Evolutionary conservation across 2,888 invertebrate species (phyloP).

Genomic region (Chrysina gloriosa): DNA sequence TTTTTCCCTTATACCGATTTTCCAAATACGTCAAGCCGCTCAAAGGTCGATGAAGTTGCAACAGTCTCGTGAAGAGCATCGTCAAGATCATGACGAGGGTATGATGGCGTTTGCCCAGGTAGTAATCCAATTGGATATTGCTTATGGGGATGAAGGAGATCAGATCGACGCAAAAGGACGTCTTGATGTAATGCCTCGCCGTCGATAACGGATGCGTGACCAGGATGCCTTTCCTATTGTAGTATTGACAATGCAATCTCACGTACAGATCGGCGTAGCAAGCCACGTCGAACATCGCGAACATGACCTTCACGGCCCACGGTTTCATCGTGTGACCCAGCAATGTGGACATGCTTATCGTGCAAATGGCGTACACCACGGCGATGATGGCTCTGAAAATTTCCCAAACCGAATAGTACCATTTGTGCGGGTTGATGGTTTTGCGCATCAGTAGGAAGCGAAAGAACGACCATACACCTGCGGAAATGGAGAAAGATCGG

Average conservation of each 20-base stretch:
- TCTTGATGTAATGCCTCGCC: constrained; percentile 48
- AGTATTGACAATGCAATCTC: constrained; percentile 51
- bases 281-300: background rate
- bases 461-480: constrained; percentile 41
- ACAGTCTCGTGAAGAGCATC: constrained; percentile 25
- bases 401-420: constrained; percentile 45
- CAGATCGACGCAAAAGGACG: constrained; percentile 43
- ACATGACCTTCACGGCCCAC: background rate
- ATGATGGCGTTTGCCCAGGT: constrained; percentile 26
- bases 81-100: background rate
- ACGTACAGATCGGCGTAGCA: constrained; percentile 44
- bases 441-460: constrained; percentile 40
- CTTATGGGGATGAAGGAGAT: constrained; percentile 29
- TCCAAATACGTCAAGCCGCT: constrained; percentile 43
- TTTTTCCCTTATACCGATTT: constrained; percentile 32
- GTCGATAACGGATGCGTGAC: constrained; percentile 50
- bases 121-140: constrained; percentile 12
- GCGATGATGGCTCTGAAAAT: constrained; percentile 32
- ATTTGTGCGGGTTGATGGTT: constrained; percentile 42
- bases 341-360: background rate
- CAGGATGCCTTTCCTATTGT: constrained; percentile 50
- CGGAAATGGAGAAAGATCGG: background rate
- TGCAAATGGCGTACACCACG: background rate
- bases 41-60: constrained; percentile 45
- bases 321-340: background rate